Conservation (phyloP, 2,888 invertebrate species). For the Holacanthella duospinosa region DNA sequence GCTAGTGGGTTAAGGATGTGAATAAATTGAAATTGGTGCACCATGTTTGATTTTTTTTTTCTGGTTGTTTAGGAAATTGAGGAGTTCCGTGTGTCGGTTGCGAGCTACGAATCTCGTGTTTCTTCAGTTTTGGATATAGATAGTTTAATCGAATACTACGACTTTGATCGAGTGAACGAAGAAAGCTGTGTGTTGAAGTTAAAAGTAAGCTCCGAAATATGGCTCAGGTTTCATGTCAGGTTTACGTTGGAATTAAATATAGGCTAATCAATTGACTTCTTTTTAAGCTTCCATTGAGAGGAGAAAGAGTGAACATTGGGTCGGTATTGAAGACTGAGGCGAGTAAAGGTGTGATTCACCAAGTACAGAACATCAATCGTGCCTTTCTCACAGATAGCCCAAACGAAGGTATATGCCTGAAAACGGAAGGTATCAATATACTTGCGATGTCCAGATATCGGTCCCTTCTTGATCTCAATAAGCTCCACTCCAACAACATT, state of each 20-base stretch:
- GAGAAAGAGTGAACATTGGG: constrained; percentile 62
- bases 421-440: constrained; percentile 93
- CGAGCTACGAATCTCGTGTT: constrained; percentile 11
- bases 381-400: constrained; percentile 52
- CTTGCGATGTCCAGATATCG: constrained; percentile 72
- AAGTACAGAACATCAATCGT: constrained; percentile 67
- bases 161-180: constrained; percentile 62
- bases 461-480: constrained; percentile 64
- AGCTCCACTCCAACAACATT: constrained; percentile 85
- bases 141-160: constrained; percentile 52
- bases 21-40: no score
- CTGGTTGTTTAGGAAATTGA: no score
- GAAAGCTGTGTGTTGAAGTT: constrained; percentile 76
- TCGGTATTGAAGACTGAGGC: constrained; percentile 62
- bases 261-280: no score
- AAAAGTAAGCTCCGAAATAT: no score
- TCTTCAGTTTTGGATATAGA: constrained; percentile 44
- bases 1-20: no score
- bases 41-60: not conserved
- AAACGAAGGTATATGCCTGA: constrained; percentile 52
- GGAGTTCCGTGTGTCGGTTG: no score
- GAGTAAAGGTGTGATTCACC: constrained; percentile 61
- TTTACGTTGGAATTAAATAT: constrained; percentile 11
- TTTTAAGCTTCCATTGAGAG: constrained; percentile 49
- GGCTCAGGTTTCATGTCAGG: no score